Percentiles rank a stretch among this genome's conserved stretches.
These are phyloP conservation scores for Puntigrus tetrazona DNA, from an alignment of 2,113 vertebrate species.

Conservation along the genomic window DNA sequence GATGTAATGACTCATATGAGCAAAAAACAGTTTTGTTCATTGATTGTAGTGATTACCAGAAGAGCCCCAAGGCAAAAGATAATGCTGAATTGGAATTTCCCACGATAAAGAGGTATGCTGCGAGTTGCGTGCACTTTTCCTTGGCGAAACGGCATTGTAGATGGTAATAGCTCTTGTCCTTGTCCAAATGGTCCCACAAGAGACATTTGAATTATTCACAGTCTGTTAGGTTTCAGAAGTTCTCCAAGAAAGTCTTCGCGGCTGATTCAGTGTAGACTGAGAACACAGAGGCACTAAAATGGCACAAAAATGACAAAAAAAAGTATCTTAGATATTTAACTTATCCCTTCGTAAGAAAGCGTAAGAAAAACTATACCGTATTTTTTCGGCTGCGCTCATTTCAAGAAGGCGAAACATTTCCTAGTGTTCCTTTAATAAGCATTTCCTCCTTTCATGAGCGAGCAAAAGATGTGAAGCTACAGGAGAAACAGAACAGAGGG, in stretches of 20 bases:
- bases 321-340: no score
- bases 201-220: constrained; percentile 4
- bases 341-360: no score
- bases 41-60: constrained; percentile 17
- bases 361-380: background rate
- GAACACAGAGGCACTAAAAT: background rate
- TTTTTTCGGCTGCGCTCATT: background rate
- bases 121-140: constrained; percentile 7
- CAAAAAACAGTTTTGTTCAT: constrained; percentile 14
- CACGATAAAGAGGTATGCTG: constrained; percentile 22
- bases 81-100: constrained; percentile 18
- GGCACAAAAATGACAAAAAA: background rate
- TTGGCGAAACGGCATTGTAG: background rate
- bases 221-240: constrained; percentile 21
- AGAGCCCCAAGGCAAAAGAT: constrained; percentile 26
- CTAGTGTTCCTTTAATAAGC: background rate
- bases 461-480: background rate
- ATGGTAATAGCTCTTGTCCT: constrained; percentile 19
- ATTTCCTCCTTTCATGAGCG: background rate
- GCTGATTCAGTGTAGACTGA: background rate
- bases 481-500: constrained; percentile 1
- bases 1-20: constrained; percentile 39
- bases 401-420: background rate
- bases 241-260: background rate
- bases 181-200: background rate